These are phyloP conservation scores for Folsomia manolachei DNA, from an alignment of 2,888 invertebrate species.

Conservation along the genomic window DNA sequence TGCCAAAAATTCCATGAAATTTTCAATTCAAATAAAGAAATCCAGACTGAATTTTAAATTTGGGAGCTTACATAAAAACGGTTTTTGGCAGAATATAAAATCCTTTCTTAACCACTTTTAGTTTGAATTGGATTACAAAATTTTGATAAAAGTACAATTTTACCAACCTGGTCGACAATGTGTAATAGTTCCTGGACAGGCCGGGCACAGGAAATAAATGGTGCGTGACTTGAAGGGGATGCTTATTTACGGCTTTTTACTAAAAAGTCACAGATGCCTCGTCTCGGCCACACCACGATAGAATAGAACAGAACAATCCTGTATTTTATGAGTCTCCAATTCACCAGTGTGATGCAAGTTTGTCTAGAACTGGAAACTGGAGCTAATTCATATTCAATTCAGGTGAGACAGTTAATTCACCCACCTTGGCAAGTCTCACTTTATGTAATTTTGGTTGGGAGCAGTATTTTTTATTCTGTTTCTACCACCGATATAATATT, in stretches of 20 bases:
- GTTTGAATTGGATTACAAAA: too few relatives aligned
- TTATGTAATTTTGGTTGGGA: background rate
- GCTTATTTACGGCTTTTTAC: background rate
- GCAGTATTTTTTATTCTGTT: slow-evolving; percentile 9
- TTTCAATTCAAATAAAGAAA: too few relatives aligned
- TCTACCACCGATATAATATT: background rate
- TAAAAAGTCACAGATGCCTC: slow-evolving; percentile 3
- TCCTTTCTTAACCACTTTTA: too few relatives aligned
- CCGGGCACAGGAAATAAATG: slow-evolving; percentile 1
- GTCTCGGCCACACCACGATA: background rate
- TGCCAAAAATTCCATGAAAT: too few relatives aligned
- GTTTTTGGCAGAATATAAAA: too few relatives aligned
- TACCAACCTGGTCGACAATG: background rate
- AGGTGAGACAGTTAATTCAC: slow-evolving; percentile 19
- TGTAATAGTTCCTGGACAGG: background rate
- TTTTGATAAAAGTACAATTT: background rate
- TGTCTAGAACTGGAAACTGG: too few relatives aligned
- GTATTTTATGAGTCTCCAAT: slow-evolving; percentile 23
- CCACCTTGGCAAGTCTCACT: background rate
- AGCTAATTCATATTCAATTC: slow-evolving; percentile 43
- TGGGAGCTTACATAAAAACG: too few relatives aligned
- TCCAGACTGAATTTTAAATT: too few relatives aligned
- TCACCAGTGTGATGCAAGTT: too few relatives aligned
- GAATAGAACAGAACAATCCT: background rate
- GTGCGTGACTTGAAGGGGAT: background rate